Percentiles rank a stretch among this genome's conserved stretches.
Evolutionary conservation across 2,797 vertebrate species (phyloP).

Genomic region (Leptatherina wallacei): DNA sequence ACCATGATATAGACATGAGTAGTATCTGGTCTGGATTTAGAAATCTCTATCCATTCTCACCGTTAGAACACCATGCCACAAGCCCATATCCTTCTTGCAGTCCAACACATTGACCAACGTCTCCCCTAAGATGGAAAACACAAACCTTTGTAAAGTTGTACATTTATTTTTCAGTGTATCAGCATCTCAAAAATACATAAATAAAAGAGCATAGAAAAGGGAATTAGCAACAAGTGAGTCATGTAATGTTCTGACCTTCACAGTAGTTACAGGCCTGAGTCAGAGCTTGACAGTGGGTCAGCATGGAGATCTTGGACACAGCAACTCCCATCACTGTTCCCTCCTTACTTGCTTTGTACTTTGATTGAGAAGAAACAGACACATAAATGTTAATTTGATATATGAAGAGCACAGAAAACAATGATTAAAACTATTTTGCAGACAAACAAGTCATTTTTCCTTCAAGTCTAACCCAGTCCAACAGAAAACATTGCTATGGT

Average conservation of each 20-base stretch:
- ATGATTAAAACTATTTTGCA: no score
- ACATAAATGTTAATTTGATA: background rate
- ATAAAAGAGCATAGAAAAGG: background rate
- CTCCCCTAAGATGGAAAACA: slow-evolving; percentile 85
- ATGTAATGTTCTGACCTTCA: slow-evolving; percentile 87
- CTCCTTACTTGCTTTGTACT: slow-evolving; percentile 99
- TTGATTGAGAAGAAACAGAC: slow-evolving; percentile 15
- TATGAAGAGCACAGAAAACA: background rate
- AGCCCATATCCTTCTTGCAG: slow-evolving; percentile 96
- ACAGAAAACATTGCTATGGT: background rate
- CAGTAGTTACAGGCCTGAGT: slow-evolving; percentile 98
- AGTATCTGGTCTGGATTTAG: background rate
- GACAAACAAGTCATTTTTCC: no score
- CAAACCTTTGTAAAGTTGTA: background rate
- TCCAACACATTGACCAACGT: slow-evolving; percentile 96
- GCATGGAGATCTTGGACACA: slow-evolving; percentile 93
- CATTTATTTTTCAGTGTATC: slow-evolving; percentile 2
- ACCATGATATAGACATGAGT: background rate
- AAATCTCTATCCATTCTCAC: slow-evolving; percentile 78
- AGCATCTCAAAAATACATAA: background rate
- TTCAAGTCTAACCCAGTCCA: background rate
- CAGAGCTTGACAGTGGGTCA: slow-evolving; percentile 96
- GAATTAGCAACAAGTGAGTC: background rate
- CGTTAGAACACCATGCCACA: slow-evolving; percentile 96
- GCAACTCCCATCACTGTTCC: slow-evolving; percentile 98